Base-by-base conservation (phyloP, 64 coral and sea anemone species). In the Trachythela sp. region DNA sequence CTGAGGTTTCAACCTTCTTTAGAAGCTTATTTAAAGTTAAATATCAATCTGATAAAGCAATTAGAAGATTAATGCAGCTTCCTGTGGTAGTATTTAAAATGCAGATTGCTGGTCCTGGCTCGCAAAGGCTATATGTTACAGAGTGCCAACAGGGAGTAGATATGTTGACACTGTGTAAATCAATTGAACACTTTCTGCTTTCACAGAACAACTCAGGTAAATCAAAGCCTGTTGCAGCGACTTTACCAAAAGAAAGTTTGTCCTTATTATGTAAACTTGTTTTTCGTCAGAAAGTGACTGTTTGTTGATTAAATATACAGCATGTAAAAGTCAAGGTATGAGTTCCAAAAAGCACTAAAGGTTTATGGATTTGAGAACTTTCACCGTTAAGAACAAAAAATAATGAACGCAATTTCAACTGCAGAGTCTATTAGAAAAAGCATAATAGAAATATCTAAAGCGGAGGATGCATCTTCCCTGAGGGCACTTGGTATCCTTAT, bases 361-460 rank as follows among this genome's bases (percentile, higher is more conserved):
- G 31, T 27, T 13, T 92, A 84, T 68, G 90, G 86, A 33, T 76
- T 92, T 36, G 17, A 92, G n/a, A 92, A 92, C 30, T n/a, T 92
- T 1, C 6, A 59, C 15, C 48, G 54, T 15, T 70, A 87, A 48
- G 40, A 26, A 9, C 0, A 43, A 1, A 88, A 84, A 17, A 17
- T 92, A 29, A 38, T 32, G 22, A 24, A 10, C 2, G 85, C 90
- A 3, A 15, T 92, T n/a, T 1, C 48, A 39, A 60, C 50, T 34
- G 42, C 43, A 1, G 42, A 20, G 24, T 60, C 86, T 54, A 88
- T 92, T 48, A 86, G 26, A 18, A 64, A 92, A 34, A 88, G 84
- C 10, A 14, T 87, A 22, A 5, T 58, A 18, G 75, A 40, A 33
- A 38, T 91, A 8, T 56, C 90, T 86, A 58, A 4, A 76, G 85